Conservation (phyloP, 2,797 vertebrate genomes). For the Cirrhinus molitorella region DNA sequence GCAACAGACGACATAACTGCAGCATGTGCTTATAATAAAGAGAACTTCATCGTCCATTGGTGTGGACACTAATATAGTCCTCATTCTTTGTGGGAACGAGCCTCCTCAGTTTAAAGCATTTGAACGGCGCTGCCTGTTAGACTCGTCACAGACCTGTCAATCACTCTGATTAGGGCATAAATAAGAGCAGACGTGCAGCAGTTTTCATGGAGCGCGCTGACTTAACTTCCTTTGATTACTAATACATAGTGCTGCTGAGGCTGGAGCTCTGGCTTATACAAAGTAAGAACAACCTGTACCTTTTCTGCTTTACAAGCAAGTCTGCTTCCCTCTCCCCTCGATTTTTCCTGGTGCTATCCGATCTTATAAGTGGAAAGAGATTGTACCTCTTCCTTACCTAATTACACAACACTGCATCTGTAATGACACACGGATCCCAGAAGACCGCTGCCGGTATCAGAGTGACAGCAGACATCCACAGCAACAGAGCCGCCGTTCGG, state of each 20-base stretch:
- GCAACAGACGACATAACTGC: background rate
- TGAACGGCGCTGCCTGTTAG: conserved; percentile 15
- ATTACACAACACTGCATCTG: conserved; percentile 55
- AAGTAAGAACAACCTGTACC: conserved; percentile 36
- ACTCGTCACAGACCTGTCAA: conserved; percentile 37
- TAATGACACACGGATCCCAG: conserved; percentile 46
- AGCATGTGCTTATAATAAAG: background rate
- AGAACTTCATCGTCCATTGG: background rate
- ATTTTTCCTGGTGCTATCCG: conserved; percentile 33
- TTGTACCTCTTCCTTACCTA: conserved; percentile 50
- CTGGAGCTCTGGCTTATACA: conserved; percentile 18
- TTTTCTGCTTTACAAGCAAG: conserved; percentile 53
- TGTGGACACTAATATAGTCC: background rate
- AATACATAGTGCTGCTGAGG: conserved; percentile 9
- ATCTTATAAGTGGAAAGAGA: conserved; percentile 44
- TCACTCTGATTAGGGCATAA: conserved; percentile 26
- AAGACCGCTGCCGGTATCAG: conserved; percentile 29
- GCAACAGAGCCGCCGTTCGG: conserved; percentile 14
- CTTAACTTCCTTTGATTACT: conserved; percentile 40
- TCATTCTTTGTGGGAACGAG: background rate
- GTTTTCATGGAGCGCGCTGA: background rate
- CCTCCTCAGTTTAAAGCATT: conserved; percentile 1
- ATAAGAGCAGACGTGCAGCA: background rate
- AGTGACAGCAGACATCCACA: conserved; percentile 51
- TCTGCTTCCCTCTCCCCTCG: conserved; percentile 15